Conservation (phyloP, 2,888 invertebrate species). For the Drosophila monieri region DNA sequence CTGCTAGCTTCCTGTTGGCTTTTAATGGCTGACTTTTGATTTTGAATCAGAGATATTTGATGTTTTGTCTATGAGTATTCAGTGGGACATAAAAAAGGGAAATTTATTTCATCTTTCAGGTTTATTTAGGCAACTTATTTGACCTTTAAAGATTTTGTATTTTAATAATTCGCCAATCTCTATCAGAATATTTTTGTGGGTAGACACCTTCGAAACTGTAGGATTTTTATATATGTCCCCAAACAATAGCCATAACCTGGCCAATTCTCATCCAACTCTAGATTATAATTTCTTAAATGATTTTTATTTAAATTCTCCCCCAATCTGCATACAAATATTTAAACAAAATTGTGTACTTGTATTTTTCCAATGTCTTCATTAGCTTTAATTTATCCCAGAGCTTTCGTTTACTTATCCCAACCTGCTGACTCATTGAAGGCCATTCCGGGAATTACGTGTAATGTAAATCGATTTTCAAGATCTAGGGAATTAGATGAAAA, state of each 20-base stretch:
- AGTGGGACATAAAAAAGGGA: no score
- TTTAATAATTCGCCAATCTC: no score
- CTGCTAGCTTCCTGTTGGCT: slow-evolving; percentile 30
- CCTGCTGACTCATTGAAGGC: background rate
- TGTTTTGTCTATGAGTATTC: no score
- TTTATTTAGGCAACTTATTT: no score
- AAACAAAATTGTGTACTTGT: no score
- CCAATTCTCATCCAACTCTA: no score
- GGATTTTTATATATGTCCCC: no score
- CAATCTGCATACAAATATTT: background rate
- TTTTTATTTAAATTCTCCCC: background rate
- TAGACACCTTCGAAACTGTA: no score
- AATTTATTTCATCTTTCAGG: no score
- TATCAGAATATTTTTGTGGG: no score
- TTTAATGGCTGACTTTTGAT: background rate
- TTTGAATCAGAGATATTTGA: background rate
- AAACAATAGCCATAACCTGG: no score
- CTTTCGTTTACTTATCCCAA: background rate
- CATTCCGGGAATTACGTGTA: slow-evolving; percentile 17
- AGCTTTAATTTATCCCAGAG: background rate
- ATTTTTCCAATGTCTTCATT: background rate
- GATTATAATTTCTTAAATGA: background rate
- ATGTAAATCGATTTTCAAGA: background rate
- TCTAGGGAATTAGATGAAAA: background rate
- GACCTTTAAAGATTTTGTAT: no score